Conservation (phyloP, 2,797 vertebrate genomes). For the Bufotes viridis region DNA sequence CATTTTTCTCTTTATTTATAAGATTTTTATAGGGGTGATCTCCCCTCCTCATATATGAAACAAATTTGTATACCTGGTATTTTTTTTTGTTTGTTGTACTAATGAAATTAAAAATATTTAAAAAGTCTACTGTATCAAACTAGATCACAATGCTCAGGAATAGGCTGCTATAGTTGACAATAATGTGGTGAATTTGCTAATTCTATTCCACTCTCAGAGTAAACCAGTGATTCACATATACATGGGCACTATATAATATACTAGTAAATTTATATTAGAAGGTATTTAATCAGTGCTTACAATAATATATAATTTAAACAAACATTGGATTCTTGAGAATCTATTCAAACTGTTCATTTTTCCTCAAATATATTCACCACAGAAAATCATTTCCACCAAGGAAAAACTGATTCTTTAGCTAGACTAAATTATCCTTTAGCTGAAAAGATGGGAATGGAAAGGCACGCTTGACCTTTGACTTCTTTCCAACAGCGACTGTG, state of each 20-base stretch:
- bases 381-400: slow-evolving; percentile 33
- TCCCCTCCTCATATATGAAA: too few relatives aligned
- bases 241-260: not conserved
- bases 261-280: not conserved
- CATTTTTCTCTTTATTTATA: too few relatives aligned
- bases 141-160: not conserved
- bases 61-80: too few relatives aligned
- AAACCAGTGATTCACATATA: not conserved
- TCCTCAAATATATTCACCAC: slow-evolving; percentile 24
- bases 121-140: too few relatives aligned
- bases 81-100: too few relatives aligned
- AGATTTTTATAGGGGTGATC: too few relatives aligned
- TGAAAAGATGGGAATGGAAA: slow-evolving; percentile 44
- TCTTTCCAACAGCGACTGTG: slow-evolving; percentile 17
- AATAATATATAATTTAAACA: not conserved
- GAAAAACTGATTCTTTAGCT: slow-evolving; percentile 29
- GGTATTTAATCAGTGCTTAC: not conserved
- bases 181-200: not conserved
- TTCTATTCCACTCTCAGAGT: not conserved
- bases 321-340: not conserved
- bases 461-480: slow-evolving; percentile 46
- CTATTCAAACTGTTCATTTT: slow-evolving; percentile 15
- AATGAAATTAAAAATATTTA: too few relatives aligned
- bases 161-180: not conserved
- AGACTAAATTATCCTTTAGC: slow-evolving; percentile 40